phyloP scores from a whole-genome alignment of 1,140 invertebrate genomes.

The Drusus annulatus region DNA sequence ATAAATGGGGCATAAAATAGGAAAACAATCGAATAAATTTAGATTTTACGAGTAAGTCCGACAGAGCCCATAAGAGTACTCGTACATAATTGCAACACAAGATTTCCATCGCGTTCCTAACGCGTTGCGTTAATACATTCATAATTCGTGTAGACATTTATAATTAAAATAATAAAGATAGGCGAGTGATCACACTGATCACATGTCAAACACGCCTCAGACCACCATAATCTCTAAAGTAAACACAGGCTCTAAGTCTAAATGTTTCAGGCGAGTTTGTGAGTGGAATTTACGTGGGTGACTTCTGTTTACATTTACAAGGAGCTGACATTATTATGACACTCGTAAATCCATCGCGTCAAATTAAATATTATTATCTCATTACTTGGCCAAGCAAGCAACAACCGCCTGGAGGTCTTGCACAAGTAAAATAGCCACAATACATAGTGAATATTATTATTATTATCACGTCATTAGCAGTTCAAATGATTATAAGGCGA shows the following conservation, averaged over 20 bases:
- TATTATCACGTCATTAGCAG: no score
- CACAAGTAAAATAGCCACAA: no score
- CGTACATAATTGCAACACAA: no score
- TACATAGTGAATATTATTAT: no score
- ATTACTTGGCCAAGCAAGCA: neutral
- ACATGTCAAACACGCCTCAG: neutral
- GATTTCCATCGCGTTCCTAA: no score
- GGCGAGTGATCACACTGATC: neutral
- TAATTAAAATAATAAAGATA: no score
- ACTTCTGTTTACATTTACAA: constrained; percentile 20
- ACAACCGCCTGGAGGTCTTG: no score
- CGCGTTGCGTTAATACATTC: no score
- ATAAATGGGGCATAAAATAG: constrained; percentile 20
- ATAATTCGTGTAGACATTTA: no score
- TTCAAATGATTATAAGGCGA: no score
- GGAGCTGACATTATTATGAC: constrained; percentile 35
- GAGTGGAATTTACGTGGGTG: constrained; percentile 14
- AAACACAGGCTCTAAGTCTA: neutral
- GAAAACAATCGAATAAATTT: constrained; percentile 23
- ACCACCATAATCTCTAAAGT: neutral
- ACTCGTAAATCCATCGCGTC: constrained; percentile 25
- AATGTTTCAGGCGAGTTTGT: constrained; percentile 10
- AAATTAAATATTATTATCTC: constrained; percentile 37
- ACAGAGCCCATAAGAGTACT: no score
- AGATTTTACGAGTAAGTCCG: neutral